A percentile compares a stretch with the other conserved stretches of the same genome.
phyloP scores from a whole-genome alignment of 2,113 vertebrate genomes.

The Catharus fuscescens region DNA sequence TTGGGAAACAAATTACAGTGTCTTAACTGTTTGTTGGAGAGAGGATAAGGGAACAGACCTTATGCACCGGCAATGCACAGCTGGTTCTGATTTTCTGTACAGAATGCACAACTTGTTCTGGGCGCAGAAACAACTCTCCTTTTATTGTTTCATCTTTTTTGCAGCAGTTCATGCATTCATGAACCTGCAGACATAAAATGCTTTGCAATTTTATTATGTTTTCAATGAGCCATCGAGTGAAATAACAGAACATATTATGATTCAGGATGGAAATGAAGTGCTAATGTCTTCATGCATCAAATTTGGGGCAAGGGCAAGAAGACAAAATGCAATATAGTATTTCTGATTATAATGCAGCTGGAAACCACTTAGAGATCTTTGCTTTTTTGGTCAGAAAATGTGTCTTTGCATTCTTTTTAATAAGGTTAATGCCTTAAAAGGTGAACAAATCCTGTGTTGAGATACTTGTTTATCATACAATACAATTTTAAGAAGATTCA shows the following conservation, averaged over 20 bases:
- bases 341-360: not conserved
- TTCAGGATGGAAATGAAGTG: constrained; percentile 41
- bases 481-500: not conserved
- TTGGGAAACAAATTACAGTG: constrained; percentile 50
- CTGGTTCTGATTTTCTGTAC: constrained; percentile 21
- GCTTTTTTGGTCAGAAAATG: not conserved
- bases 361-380: not conserved
- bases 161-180: constrained; percentile 33
- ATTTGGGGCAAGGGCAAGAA: not conserved
- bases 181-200: constrained; percentile 16
- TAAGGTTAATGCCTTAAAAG: not conserved
- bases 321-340: not conserved
- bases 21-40: constrained; percentile 40
- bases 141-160: not conserved
- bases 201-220: not conserved
- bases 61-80: not conserved
- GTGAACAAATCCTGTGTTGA: not conserved
- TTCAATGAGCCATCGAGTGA: not conserved
- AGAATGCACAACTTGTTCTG: constrained; percentile 22
- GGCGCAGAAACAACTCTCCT: not conserved
- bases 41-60: constrained; percentile 51
- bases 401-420: not conserved
- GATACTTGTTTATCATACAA: not conserved
- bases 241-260: constrained; percentile 35
- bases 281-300: not conserved